Evolutionary conservation across 2,797 vertebrate species (phyloP), one percentile per base, ranked within the genome.

Genomic region (Hydrolagus colliei): DNA sequence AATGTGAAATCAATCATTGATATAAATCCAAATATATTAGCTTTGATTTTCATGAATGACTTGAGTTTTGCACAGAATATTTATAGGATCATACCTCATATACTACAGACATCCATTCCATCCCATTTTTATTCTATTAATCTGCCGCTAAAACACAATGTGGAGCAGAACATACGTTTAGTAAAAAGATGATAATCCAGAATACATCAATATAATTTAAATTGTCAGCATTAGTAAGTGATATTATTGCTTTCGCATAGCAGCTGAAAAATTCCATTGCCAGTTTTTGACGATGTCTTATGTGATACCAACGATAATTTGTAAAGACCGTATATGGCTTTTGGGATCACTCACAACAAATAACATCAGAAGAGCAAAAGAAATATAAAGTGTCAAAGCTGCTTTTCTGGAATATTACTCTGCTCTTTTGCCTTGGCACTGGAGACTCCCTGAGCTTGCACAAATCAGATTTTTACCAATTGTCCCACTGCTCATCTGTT

Each of bases 181-280:
- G 41, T 71, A 65, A n/a, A 84, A 84, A 68, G 79, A 71, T 84
- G 65, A 68, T 84, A 10, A 32, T n/a, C 27, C 65, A 71, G 79
- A 84, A 68, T 84, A 67, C 16, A 84, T 84, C n/a, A 63, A 11
- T 18, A 35, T 18, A 20, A 20, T 84, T 84, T 68, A 84, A 84
- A 84, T 20, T 84, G 65, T 71, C 65, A 84, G 79, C 65, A 84
- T 41, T 32, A 13, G 18, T 84, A 67, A 84, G 41, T 52, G 67
- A n/a, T 71, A 84, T 84, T 84, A 52, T 84, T 71, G 20, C 32
- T 68, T 71, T 84, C 71, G 79, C 71, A 52, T 35, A 71, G 18
- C 71, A 20, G 18, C 77, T 63, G 61, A 12, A 14, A 63, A 13
- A 79, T 62, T 78, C 79, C 67, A 22, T 3, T 35, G 13, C 32